Base-by-base conservation (phyloP, 2,888 invertebrate species). In the Cryptus armator region DNA sequence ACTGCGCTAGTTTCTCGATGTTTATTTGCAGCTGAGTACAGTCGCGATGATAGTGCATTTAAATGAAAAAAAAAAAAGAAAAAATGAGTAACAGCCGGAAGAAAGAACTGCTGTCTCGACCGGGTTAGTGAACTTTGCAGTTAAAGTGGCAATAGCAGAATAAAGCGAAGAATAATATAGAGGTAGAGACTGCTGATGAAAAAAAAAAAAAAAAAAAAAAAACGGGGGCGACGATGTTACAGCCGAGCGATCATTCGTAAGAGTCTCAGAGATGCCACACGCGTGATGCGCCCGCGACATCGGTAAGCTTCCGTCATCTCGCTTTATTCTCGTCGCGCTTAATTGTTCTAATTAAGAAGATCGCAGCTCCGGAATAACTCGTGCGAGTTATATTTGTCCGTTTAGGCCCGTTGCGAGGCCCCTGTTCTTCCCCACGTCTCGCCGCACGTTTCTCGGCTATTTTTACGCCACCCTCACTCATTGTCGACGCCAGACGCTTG, bases 331-430 rank as follows among this genome's bases (percentile, higher is more conserved):
- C 70, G 88, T 90, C 88, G 81, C 88, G 86, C 82, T 88, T 92
- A 92, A 92, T 92, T 92, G 92, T 91, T 91, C 90, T 91, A 92
- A 92, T 92, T 91, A 91, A 91, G 90, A 91, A 86, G 89, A 91
- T 90, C 88, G 90, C 89, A 86, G 86, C 91, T 89, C 90, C 86
- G 88, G 90, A 92, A 92, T 92, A 92, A 90, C 90, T 88, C 87
- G 87, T 66, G 86, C 86, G 85, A 89, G 90, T 92, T 92, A 92
- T 92, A 91, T 91, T 91, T 87, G 91, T 90, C 88, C 86, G 87
- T 76, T 86, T 81, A 53, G 87, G 74, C 91, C 93, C 87, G 56
- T 19, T 19, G 24, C 56, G 56, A 56, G 53, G 14, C 56, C 43
- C 68, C 90, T 89, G 72, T 81, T 72, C 44, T 68, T 48, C 80